These are phyloP conservation scores for Chondrilla cf. caribensis DNA, from an alignment of 37 sponge, comb jelly and placozoan genomes.

Conservation along the genomic window DNA sequence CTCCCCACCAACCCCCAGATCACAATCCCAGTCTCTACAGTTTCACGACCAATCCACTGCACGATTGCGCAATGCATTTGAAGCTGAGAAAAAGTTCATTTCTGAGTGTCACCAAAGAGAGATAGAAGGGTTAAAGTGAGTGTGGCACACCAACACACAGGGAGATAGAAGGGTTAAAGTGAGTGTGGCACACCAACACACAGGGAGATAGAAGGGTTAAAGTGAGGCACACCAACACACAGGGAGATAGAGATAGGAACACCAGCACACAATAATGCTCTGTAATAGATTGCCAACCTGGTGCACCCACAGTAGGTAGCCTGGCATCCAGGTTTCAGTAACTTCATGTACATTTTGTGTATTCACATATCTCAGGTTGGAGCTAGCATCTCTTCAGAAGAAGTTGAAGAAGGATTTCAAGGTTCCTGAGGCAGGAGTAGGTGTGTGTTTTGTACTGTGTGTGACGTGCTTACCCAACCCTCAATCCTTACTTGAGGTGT, in stretches of 20 bases:
- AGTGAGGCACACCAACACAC: constrained; percentile 10
- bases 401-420: too few relatives aligned
- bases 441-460: too few relatives aligned
- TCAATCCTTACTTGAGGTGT: too few relatives aligned
- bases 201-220: constrained; percentile 3
- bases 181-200: neutral
- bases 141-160: neutral
- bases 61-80: constrained; percentile 33
- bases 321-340: neutral
- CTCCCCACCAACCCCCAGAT: neutral
- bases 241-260: constrained; percentile 16
- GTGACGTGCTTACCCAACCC: too few relatives aligned
- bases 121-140: constrained; percentile 32
- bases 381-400: too few relatives aligned
- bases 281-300: too few relatives aligned
- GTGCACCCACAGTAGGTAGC: too few relatives aligned
- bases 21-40: constrained; percentile 33
- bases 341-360: neutral
- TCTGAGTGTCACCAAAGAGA: neutral
- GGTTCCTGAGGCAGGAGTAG: too few relatives aligned
- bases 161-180: constrained; percentile 28
- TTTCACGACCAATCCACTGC: constrained; percentile 54
- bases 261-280: too few relatives aligned
- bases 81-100: constrained; percentile 31
- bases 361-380: too few relatives aligned